Base-by-base conservation (phyloP, 2,113 vertebrate genomes). In the Xerus inauris region DNA sequence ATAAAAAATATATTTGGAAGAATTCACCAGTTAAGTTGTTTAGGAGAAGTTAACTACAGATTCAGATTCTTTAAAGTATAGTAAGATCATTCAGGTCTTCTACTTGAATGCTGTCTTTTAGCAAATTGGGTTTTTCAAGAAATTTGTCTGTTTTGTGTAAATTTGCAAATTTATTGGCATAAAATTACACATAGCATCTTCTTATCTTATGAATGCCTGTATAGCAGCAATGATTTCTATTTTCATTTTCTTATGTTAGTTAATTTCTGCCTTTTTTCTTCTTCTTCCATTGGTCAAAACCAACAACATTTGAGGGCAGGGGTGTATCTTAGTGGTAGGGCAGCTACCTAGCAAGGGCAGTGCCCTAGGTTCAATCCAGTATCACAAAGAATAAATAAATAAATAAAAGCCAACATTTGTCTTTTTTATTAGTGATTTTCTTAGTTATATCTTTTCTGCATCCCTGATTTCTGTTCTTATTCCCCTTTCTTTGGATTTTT, bases 141-240 rank as follows among this genome's bases (percentile, higher is more conserved):
- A 91, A 42, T 80, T 83, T 94, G 30, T 72, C 59, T 22, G 24
- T 85, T 85, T 92, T 42, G 20, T 67, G 47, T 89, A 95, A 90
- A n/a, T 88, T 65, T 73, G 16, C 4, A 57, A 64, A 71, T 45
- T 7, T 77, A 22, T 87, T 89, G 42, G 9, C 47, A 3, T 81
- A 64, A 71, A 71, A 51, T 79, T 65, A 77, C 57, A 75, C 40
- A 38, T 49, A 45, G 67, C 24, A 32, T 85, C 32, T 42, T 69
- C 2, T 76, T 72, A 49, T 19, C 51, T 77, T 94, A 80, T 22
- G 82, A 89, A 87, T 79, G 24, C 57, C 32, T 91, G 7, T 57
- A 76, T 59, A 71, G 89, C 40, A 76, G 35, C 6, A 72, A 5
- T 76, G 8, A 71, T 92, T 72, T 47, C 57, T 19, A 32, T 79